A percentile compares a stretch with the other conserved stretches of the same genome.
These are phyloP conservation scores for Temnopleurus reevesii DNA, from an alignment of 53 echinoderm and acorn worm species.

Conservation along the genomic window DNA sequence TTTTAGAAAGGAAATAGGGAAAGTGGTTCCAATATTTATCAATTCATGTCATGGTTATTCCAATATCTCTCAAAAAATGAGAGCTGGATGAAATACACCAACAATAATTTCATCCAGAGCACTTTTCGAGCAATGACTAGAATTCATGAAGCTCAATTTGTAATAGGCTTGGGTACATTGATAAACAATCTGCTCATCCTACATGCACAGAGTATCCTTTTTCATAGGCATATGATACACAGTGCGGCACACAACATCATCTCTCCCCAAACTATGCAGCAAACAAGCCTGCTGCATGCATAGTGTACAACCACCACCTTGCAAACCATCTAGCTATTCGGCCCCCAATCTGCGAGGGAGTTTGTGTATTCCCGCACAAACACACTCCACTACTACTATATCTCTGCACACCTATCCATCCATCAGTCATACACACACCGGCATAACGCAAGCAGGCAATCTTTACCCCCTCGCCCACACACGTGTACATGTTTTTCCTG, in stretches of 20 bases:
- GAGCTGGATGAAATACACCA: not conserved
- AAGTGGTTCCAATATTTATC: too few relatives aligned
- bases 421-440: not conserved
- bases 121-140: not conserved
- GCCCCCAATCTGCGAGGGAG: not conserved
- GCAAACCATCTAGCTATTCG: not conserved
- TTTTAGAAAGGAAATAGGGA: too few relatives aligned
- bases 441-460: not conserved
- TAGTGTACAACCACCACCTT: not conserved
- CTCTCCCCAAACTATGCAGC: not conserved
- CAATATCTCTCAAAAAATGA: not conserved
- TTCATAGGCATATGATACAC: not conserved
- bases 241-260: not conserved
- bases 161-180: not conserved
- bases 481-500: not conserved
- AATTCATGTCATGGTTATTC: too few relatives aligned
- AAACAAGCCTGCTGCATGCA: slow-evolving; percentile 6
- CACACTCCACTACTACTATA: not conserved
- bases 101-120: not conserved
- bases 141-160: slow-evolving; percentile 10
- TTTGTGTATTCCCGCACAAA: slow-evolving; percentile 36
- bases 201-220: not conserved
- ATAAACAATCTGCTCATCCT: slow-evolving; percentile 3
- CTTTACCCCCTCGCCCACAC: not conserved
- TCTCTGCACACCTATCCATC: not conserved